phyloP scores from a whole-genome alignment of 1,140 invertebrate species.

The Ditylenchus dipsaci region DNA sequence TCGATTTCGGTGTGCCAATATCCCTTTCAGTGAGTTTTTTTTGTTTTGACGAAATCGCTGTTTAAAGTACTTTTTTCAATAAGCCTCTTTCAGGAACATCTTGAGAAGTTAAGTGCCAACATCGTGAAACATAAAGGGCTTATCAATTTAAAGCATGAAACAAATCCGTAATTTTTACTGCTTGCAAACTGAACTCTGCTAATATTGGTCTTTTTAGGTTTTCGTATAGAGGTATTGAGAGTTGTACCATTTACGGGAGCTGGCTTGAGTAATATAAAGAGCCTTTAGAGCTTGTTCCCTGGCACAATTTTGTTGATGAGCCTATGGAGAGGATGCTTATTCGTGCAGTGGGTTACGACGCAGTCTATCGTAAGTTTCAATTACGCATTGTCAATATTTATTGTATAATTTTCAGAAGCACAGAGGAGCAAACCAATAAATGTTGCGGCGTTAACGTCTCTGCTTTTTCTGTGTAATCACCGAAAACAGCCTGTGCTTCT shows the following conservation, averaged over 20 bases:
- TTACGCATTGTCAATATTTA: not conserved
- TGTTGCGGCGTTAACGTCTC: constrained; percentile 12
- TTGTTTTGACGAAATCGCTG: too few species aligned
- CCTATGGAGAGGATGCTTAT: constrained; percentile 20
- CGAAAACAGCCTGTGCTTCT: constrained; percentile 8
- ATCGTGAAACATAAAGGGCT: constrained; percentile 6
- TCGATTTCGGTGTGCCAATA: constrained; percentile 88
- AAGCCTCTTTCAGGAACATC: constrained; percentile 22
- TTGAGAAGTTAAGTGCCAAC: constrained; percentile 16
- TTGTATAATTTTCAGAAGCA: constrained; percentile 13
- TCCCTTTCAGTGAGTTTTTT: constrained; percentile 70
- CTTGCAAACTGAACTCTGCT: too few species aligned
- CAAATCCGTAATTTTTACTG: constrained; percentile 10
- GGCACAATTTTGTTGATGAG: constrained; percentile 8
- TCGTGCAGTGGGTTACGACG: constrained; percentile 28
- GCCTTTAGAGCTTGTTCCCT: constrained; percentile 30
- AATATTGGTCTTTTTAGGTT: too few species aligned
- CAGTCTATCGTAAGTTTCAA: not conserved
- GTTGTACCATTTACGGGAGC: too few species aligned
- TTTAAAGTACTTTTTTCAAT: too few species aligned
- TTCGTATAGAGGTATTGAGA: too few species aligned
- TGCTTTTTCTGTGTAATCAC: constrained; percentile 25
- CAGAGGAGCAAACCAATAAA: constrained; percentile 25
- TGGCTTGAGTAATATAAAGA: not conserved
- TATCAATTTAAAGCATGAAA: constrained; percentile 19